Percentiles rank a stretch among this genome's conserved stretches.
phyloP scores from a whole-genome alignment of 2,797 vertebrate species.

The Hoplostethus mediterraneus region DNA sequence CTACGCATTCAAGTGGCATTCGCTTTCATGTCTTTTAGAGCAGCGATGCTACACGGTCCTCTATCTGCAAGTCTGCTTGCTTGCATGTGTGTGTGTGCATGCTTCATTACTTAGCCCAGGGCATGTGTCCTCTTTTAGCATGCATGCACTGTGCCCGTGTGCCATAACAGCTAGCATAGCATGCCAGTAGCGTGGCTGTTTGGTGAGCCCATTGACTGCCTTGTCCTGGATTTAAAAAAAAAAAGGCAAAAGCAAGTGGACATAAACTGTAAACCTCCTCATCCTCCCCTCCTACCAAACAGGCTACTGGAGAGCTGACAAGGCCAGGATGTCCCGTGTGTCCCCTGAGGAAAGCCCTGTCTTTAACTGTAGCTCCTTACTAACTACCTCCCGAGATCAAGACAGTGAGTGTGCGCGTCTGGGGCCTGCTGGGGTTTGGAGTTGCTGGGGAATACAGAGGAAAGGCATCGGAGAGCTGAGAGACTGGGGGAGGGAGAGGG shows the following conservation, averaged over 20 bases:
- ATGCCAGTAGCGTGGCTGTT: slow-evolving; percentile 39
- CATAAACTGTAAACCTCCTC: slow-evolving; percentile 66
- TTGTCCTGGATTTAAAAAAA: slow-evolving; percentile 47
- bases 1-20: slow-evolving; percentile 21
- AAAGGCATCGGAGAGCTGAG: slow-evolving; percentile 10
- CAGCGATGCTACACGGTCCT: slow-evolving; percentile 16
- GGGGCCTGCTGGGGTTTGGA: slow-evolving; percentile 54
- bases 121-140: slow-evolving; percentile 43
- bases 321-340: slow-evolving; percentile 92
- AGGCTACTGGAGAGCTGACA: slow-evolving; percentile 99
- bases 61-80: not conserved
- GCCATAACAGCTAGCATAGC: slow-evolving; percentile 7
- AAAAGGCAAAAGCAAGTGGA: slow-evolving; percentile 60
- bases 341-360: slow-evolving; percentile 91
- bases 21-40: not conserved
- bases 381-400: slow-evolving; percentile 93
- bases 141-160: slow-evolving; percentile 27
- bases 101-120: slow-evolving; percentile 20
- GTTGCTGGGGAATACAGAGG: not conserved
- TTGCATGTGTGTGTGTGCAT: slow-evolving; percentile 16
- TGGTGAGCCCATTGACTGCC: slow-evolving; percentile 26
- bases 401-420: slow-evolving; percentile 95
- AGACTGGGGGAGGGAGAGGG: slow-evolving; percentile 9
- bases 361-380: slow-evolving; percentile 97
- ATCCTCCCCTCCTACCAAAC: slow-evolving; percentile 88